A percentile compares a stretch with the other conserved stretches of the same genome.
Evolutionary conservation across 2,888 invertebrate genomes (phyloP).

Genomic region (Andrena hattorfiana): DNA sequence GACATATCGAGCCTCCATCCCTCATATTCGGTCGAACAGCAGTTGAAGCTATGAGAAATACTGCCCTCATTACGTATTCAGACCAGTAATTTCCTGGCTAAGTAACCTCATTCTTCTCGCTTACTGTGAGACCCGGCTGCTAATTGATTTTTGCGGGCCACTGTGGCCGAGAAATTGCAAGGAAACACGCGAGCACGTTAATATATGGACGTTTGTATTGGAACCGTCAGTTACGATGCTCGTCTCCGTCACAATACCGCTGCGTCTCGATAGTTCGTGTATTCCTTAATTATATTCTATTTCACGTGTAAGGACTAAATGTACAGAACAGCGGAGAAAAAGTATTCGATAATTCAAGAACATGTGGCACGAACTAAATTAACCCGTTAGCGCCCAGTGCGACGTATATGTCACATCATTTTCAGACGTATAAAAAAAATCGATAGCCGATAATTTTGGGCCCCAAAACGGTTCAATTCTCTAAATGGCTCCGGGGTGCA

Average conservation of each 20-base stretch:
- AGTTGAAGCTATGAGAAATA: slow-evolving; percentile 57
- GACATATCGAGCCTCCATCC: slow-evolving; percentile 9
- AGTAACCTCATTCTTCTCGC: slow-evolving; percentile 73
- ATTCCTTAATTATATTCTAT: no score
- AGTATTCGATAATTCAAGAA: no score
- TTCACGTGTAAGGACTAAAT: no score
- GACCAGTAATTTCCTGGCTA: slow-evolving; percentile 69
- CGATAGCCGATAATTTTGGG: no score
- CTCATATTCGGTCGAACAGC: slow-evolving; percentile 52
- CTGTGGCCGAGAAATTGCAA: slow-evolving; percentile 31
- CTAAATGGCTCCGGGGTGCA: no score
- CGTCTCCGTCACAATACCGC: not conserved
- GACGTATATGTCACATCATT: no score
- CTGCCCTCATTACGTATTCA: slow-evolving; percentile 68
- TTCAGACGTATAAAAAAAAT: no score
- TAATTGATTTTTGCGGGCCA: slow-evolving; percentile 70
- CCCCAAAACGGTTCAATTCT: no score
- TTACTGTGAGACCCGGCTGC: slow-evolving; percentile 59
- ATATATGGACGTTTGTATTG: slow-evolving; percentile 12
- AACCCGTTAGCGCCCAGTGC: no score
- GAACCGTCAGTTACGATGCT: slow-evolving; percentile 10
- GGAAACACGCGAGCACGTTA: slow-evolving; percentile 18
- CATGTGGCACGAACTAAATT: no score
- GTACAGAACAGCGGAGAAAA: no score
- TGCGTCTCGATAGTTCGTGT: no score